Percentiles rank a stretch among this genome's conserved stretches.
phyloP scores from a whole-genome alignment of 1,140 invertebrate genomes.

The Polyergus mexicanus region DNA sequence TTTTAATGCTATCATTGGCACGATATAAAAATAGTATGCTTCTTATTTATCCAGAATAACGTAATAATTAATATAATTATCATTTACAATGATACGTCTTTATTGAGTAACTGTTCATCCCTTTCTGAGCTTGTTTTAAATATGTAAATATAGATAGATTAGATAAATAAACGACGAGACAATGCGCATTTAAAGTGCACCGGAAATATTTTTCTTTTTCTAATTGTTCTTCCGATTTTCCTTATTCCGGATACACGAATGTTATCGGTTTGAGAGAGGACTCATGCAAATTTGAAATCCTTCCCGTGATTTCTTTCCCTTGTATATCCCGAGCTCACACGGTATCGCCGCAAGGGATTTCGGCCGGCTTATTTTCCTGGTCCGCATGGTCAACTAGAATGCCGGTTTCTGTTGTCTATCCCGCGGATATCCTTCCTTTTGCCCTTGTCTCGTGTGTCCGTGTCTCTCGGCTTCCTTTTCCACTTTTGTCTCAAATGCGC shows the following conservation, averaged over 20 bases:
- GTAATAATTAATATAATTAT: neutral
- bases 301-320: slow-evolving; percentile 23
- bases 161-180: neutral
- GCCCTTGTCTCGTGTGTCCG: neutral
- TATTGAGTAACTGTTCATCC: neutral
- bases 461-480: neutral
- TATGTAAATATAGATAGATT: neutral
- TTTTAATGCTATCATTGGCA: neutral
- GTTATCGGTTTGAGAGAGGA: slow-evolving; percentile 33
- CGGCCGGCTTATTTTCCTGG: slow-evolving; percentile 64
- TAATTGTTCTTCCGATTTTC: slow-evolving; percentile 73
- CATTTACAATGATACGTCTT: neutral
- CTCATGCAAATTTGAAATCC: slow-evolving; percentile 66
- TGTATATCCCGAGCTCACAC: slow-evolving; percentile 24
- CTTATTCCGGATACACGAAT: slow-evolving; percentile 34
- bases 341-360: slow-evolving; percentile 34
- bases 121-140: neutral
- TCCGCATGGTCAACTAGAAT: slow-evolving; percentile 14
- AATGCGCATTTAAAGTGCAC: neutral
- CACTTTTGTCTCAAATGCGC: neutral
- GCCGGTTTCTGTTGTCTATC: slow-evolving; percentile 29
- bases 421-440: slow-evolving; percentile 7
- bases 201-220: slow-evolving; percentile 14
- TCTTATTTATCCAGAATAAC: neutral
- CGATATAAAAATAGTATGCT: neutral